Base-by-base conservation (phyloP, 2,797 vertebrate species). In the Sebastes taczanowskii region DNA sequence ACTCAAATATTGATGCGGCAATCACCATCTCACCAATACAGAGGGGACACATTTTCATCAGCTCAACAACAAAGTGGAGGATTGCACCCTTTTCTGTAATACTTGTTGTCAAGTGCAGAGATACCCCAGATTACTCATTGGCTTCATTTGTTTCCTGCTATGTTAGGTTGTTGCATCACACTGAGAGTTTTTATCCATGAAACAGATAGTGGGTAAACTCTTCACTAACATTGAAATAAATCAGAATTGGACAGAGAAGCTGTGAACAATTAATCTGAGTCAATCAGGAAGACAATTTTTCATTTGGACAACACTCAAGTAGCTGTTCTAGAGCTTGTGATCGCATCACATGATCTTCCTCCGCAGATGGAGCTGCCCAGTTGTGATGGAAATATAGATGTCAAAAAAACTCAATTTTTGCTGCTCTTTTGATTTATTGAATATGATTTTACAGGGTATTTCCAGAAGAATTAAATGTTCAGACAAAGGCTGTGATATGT, bases 1-100 rank as follows among this genome's bases (percentile, higher is more conserved):
- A 82, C 88, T 94, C 84, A 94, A 92, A 94, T 94, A 95, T 95
- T 94, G 87, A 95, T 94, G 92, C 90, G 88, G 83, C 91, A 92
- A 94, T 95, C 85, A 78, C 82, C 84, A 84, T 82, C 77, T 80
- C 73, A 78, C 83, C 61, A 81, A 78, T 77, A 81, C 85, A 87
- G 77, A 77, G 60, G 77, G 68, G 78, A 74, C 69, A 83, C 77
- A 65, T 78, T 74, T 53, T 77, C 71, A 58, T 49, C 7, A 11
- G 25, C 66, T 64, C 46, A 52, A 52, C 46, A 52, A 52, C 46
- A 52, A 52, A 52, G 46, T 52, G 6, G 7, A 67, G 52, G 72
- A 84, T 80, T 86, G 78, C 77, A 80, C 72, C 66, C 65, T 32
- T 66, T 62, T 73, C 65, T 88, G 77, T 78, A 87, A 91, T 18